phyloP scores from a whole-genome alignment of 2,113 vertebrate species.

The Scolopax mira region DNA sequence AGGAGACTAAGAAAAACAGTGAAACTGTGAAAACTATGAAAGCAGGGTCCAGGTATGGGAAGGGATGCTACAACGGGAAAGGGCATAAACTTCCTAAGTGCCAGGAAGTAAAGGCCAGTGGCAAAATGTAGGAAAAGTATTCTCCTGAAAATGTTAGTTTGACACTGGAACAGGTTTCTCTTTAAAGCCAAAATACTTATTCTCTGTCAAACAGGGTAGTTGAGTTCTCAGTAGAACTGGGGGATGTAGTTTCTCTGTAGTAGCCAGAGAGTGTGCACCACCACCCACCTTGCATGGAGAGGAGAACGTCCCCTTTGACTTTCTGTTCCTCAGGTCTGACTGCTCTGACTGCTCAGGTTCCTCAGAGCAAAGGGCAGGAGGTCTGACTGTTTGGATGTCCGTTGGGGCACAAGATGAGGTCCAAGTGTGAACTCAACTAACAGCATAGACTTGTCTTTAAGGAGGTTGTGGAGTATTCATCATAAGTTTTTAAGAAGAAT shows the following conservation, averaged over 20 bases:
- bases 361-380: neutral
- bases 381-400: neutral
- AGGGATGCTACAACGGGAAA: neutral
- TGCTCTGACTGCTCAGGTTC: no score
- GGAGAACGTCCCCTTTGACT: neutral
- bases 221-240: neutral
- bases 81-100: neutral
- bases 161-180: neutral
- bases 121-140: neutral
- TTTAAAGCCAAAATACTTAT: neutral
- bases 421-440: neutral
- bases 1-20: neutral
- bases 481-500: neutral
- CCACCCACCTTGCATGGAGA: no score
- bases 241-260: neutral
- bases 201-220: neutral
- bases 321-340: fast-evolving
- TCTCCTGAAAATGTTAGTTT: neutral
- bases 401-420: neutral
- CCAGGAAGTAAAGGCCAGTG: neutral
- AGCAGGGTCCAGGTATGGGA: neutral
- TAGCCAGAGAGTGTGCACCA: neutral
- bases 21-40: no score
- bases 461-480: neutral
- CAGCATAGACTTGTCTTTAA: neutral